Conservation (phyloP, 2,888 invertebrate species). For the Tricholauxania praeusta region DNA sequence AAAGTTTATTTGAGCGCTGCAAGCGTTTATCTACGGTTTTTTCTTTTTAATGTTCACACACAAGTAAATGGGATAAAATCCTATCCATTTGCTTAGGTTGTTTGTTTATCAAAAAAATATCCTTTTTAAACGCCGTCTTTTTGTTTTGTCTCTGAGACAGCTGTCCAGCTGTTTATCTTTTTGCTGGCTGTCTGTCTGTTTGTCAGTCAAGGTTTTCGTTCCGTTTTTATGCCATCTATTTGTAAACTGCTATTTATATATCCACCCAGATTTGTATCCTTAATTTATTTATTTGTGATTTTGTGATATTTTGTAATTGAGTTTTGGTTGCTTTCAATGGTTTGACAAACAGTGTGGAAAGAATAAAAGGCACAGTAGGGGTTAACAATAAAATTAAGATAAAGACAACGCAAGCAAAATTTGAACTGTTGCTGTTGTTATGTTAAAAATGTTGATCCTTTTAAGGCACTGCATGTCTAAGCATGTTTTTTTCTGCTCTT, state of each 20-base stretch:
- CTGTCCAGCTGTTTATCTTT: background rate
- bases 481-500: background rate
- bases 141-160: too few relatives aligned
- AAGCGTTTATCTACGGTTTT: too few relatives aligned
- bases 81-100: too few relatives aligned
- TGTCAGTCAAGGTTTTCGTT: constrained; percentile 14
- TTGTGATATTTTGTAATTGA: constrained; percentile 44
- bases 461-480: background rate
- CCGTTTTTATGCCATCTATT: constrained; percentile 3
- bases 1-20: too few relatives aligned
- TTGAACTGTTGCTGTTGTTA: constrained; percentile 8
- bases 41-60: too few relatives aligned
- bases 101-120: too few relatives aligned
- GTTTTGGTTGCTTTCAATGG: constrained; percentile 36
- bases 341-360: background rate
- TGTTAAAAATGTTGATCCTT: constrained; percentile 12
- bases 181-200: background rate
- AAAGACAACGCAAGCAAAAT: background rate
- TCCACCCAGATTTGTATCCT: constrained; percentile 39
- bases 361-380: background rate
- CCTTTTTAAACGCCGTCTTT: too few relatives aligned
- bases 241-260: constrained; percentile 1
- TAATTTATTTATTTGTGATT: constrained; percentile 43
- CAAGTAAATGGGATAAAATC: too few relatives aligned
- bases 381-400: constrained; percentile 19